These are phyloP conservation scores for Nanger granti DNA, from an alignment of 2,113 vertebrate species.

Conservation along the genomic window DNA sequence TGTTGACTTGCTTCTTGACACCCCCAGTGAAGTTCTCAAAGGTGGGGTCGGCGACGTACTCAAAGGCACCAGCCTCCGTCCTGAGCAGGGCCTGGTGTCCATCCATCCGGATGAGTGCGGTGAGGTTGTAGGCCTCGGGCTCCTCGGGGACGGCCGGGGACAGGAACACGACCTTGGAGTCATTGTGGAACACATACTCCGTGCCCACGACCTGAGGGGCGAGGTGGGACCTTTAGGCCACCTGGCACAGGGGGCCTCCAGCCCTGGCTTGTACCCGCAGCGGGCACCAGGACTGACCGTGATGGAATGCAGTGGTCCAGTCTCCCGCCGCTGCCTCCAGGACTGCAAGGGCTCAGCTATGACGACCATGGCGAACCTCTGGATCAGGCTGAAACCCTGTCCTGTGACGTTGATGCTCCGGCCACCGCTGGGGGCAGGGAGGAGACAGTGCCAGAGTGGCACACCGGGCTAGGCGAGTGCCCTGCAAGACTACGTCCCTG, in stretches of 20 bases:
- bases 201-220: slow-evolving; percentile 35
- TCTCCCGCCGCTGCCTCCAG: slow-evolving; percentile 68
- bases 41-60: slow-evolving; percentile 86
- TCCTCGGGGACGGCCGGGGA: slow-evolving; percentile 83
- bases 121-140: slow-evolving; percentile 80
- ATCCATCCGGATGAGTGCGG: slow-evolving; percentile 85
- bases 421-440: slow-evolving; percentile 83
- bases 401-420: slow-evolving; percentile 87
- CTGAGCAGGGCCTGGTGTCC: slow-evolving; percentile 78
- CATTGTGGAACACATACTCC: slow-evolving; percentile 69
- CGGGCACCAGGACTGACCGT: slow-evolving; percentile 27
- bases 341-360: slow-evolving; percentile 68
- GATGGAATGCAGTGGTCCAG: background rate
- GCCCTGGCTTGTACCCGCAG: fast-evolving
- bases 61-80: slow-evolving; percentile 77
- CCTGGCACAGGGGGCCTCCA: fast-evolving
- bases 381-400: slow-evolving; percentile 88
- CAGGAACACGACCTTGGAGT: slow-evolving; percentile 83
- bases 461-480: fast-evolving
- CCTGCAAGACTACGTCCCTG: background rate
- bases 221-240: background rate
- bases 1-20: slow-evolving; percentile 85
- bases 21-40: slow-evolving; percentile 86
- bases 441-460: background rate
- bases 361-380: slow-evolving; percentile 87